Evolutionary conservation across 2,113 vertebrate genomes (phyloP).

Genomic region (Entelurus aequoreus): DNA sequence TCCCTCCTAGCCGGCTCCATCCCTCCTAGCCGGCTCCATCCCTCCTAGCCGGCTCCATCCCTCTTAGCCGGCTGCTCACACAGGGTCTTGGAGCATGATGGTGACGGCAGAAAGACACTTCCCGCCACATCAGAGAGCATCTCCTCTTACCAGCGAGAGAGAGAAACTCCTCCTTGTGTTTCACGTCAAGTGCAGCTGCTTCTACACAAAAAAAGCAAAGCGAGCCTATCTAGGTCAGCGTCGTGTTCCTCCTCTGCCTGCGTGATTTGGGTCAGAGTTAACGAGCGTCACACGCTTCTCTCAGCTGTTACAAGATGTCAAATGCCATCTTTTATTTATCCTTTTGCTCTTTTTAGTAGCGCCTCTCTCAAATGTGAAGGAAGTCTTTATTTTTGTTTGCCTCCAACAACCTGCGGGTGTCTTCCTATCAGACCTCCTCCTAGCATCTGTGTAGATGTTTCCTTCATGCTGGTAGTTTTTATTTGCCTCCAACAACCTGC

Average conservation of each 20-base stretch:
- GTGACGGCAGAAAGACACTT: slow-evolving; percentile 41
- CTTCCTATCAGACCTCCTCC: slow-evolving; percentile 26
- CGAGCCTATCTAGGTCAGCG: slow-evolving; percentile 68
- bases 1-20: no score
- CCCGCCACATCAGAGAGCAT: slow-evolving; percentile 57
- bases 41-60: no score
- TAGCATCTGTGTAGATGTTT: slow-evolving; percentile 27
- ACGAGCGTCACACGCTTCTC: slow-evolving; percentile 56
- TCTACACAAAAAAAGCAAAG: slow-evolving; percentile 54
- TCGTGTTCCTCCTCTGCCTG: slow-evolving; percentile 68
- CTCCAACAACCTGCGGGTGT: slow-evolving; percentile 7
- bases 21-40: no score
- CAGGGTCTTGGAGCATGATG: no score
- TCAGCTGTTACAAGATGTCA: slow-evolving; percentile 34
- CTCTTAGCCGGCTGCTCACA: no score
- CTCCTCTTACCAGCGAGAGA: slow-evolving; percentile 56
- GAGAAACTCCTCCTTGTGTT: slow-evolving; percentile 59
- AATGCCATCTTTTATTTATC: slow-evolving; percentile 56
- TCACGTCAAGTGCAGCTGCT: slow-evolving; percentile 63
- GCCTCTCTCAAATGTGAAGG: slow-evolving; percentile 25
- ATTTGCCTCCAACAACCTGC: slow-evolving; percentile 19
- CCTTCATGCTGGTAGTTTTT: slow-evolving; percentile 20
- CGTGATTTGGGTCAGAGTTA: slow-evolving; percentile 75
- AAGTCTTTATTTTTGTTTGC: slow-evolving; percentile 34
- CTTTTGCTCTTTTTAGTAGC: slow-evolving; percentile 46